A percentile compares a stretch with the other conserved stretches of the same genome.
These are phyloP conservation scores for Malurus alboscapulatus DNA, from an alignment of 2,113 vertebrate species.

Conservation along the genomic window DNA sequence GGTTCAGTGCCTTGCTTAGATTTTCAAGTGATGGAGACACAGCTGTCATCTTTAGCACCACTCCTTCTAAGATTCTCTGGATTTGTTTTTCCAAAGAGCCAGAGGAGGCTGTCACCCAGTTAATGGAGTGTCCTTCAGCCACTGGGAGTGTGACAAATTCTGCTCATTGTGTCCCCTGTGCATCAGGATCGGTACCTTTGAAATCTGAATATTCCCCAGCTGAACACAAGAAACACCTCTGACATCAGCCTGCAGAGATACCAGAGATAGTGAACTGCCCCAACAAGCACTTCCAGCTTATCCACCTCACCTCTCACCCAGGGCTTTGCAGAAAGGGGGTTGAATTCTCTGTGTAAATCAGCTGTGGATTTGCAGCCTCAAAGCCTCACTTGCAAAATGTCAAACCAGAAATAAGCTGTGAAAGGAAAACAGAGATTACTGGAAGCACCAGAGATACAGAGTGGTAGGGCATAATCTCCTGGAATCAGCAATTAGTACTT, in stretches of 20 bases:
- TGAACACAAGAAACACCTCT: not conserved
- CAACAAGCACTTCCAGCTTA: slow-evolving; percentile 21
- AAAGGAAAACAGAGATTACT: not conserved
- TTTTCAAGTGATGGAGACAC: not conserved
- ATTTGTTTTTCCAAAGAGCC: not conserved
- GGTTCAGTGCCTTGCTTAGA: not conserved
- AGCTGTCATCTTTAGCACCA: not conserved
- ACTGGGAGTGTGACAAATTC: not conserved
- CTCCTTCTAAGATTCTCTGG: not conserved
- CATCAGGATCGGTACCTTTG: not conserved
- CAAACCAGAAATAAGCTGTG: not conserved
- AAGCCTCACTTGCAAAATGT: not conserved
- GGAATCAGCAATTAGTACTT: not conserved
- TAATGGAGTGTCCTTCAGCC: not conserved
- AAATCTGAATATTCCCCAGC: not conserved
- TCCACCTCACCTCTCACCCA: not conserved
- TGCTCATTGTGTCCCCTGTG: not conserved
- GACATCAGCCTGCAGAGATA: not conserved
- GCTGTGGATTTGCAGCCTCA: not conserved
- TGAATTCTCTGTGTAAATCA: not conserved
- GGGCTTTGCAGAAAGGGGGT: not conserved
- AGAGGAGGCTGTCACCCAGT: not conserved
- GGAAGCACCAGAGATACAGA: not conserved
- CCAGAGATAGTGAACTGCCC: not conserved
- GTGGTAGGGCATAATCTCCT: not conserved